Evolutionary conservation across 2,888 invertebrate species (phyloP).

Genomic region (Prosopocoilus inquinatus): DNA sequence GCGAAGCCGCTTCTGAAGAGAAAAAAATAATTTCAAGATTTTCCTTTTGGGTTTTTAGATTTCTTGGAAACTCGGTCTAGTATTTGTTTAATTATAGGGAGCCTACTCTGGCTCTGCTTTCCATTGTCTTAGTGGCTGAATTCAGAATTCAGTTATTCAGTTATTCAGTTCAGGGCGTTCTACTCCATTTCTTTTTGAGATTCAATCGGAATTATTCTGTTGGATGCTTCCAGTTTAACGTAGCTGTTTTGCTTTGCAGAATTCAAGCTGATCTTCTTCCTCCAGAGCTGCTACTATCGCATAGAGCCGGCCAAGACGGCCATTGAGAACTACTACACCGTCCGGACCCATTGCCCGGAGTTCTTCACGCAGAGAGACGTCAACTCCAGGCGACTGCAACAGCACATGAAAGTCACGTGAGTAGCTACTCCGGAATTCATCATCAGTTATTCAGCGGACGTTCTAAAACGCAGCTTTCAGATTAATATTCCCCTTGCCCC

Average conservation of each 20-base stretch:
- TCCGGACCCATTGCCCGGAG: conserved; percentile 36
- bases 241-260: conserved; percentile 33
- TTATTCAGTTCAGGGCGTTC: neutral
- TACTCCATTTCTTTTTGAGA: too few relatives aligned
- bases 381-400: conserved; percentile 26
- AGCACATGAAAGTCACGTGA: conserved; percentile 31
- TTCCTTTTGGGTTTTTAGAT: neutral
- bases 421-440: conserved; percentile 13
- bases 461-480: conserved; percentile 39
- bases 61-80: too few relatives aligned
- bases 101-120: neutral
- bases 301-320: conserved; percentile 35
- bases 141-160: neutral
- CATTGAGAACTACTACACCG: conserved; percentile 38
- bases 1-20: too few relatives aligned
- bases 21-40: too few relatives aligned
- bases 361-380: conserved; percentile 35
- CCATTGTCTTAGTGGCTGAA: neutral
- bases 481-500: conserved; percentile 51
- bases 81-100: too few relatives aligned
- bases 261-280: conserved; percentile 58
- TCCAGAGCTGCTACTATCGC: conserved; percentile 68
- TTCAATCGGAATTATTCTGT: neutral
- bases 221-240: neutral
- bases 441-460: neutral